Evolutionary conservation across 2,113 vertebrate genomes (phyloP), one percentile per base, ranked within the genome.

Genomic region (Pseudonaja textilis): DNA sequence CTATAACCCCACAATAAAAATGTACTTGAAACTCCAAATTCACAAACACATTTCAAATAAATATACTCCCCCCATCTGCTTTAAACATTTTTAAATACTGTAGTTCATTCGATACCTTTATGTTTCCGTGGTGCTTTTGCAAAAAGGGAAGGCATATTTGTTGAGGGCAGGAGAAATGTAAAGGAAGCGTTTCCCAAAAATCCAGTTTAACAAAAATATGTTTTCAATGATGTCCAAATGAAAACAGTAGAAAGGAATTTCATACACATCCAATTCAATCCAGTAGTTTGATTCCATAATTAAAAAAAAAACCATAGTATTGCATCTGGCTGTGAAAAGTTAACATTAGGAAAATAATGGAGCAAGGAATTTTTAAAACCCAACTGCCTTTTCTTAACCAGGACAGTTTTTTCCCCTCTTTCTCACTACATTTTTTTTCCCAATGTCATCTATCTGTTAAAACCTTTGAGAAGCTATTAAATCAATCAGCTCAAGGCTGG

Each of bases 11-110:
- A 34, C 64, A 88, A 64, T 74, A 91, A 55, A 90, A 87, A 55
- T 74, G n/a, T 52, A 52, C 47, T 0, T 92, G 91, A 55, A 89
- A 5, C 2, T 94, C n/a, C 91, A 23, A 52, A 92, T 92, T 14
- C 88, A 91, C 81, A 42, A 87, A 2, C 90, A 87, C 9, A 5
- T 23, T 93, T 87, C 50, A 93, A 20, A 14, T 64, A 94, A 8
- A 88, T 56, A 9, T 25, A 14, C 5, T 14, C 12, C 12, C 2
- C 11, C 22, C 1, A 11, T 92, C 86, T 81, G 39, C 42, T 93
- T 93, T 11, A 29, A 90, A 20, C 7, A 42, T 0, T 4, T 91
- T 85, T 92, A 3, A 11, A 42, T 69, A 10, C 86, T 55, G 11
- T 92, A 29, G 56, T 26, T 86, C 85, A n/a, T 50, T 54, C n/a